These are phyloP conservation scores for Heterocephalus glaber DNA, from an alignment of 2,113 vertebrate species.

Conservation along the genomic window DNA sequence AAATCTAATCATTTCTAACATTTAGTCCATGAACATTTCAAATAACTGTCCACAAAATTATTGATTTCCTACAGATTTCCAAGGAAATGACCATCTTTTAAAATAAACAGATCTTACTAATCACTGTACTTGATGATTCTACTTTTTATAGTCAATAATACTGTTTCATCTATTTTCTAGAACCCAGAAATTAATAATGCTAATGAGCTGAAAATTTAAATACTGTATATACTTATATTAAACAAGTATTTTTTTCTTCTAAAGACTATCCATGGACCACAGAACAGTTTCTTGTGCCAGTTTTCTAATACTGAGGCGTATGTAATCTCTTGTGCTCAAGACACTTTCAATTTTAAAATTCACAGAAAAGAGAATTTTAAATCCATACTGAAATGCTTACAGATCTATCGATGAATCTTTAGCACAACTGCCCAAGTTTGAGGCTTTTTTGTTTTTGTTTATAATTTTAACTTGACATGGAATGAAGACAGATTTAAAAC, in stretches of 20 bases:
- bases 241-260: not conserved
- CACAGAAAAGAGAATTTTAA: constrained; percentile 32
- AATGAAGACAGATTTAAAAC: not conserved
- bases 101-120: constrained; percentile 48
- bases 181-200: constrained; percentile 12
- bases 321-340: not conserved
- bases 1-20: constrained; percentile 43
- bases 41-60: constrained; percentile 46
- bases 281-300: constrained; percentile 9
- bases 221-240: not conserved
- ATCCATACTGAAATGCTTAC: constrained; percentile 4
- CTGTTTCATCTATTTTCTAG: constrained; percentile 46
- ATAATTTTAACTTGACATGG: constrained; percentile 17
- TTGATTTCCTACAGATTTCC: constrained; percentile 50
- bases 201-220: not conserved
- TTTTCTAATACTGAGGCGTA: not conserved
- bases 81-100: constrained; percentile 20
- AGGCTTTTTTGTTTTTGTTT: constrained; percentile 15
- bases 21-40: constrained; percentile 59
- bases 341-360: constrained; percentile 46
- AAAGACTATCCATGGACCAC: not conserved
- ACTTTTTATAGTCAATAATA: constrained; percentile 48
- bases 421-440: not conserved
- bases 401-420: constrained; percentile 6
- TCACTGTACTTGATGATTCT: constrained; percentile 26